Evolutionary conservation across 2,888 invertebrate species (phyloP).

Genomic region (Tetropium fuscum): DNA sequence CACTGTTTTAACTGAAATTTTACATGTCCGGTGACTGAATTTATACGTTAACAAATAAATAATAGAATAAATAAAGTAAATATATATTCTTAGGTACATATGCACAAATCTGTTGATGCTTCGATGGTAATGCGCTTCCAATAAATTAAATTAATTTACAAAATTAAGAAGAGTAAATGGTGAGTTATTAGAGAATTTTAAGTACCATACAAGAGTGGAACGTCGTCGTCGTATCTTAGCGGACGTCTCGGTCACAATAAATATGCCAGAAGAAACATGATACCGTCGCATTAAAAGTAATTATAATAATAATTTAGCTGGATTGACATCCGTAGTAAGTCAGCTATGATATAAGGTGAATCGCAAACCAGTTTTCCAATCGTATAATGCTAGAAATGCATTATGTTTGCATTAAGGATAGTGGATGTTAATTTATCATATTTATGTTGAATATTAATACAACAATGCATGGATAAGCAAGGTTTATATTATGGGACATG

Average conservation of each 20-base stretch:
- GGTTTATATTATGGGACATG: neutral
- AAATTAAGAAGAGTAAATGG: conserved; percentile 38
- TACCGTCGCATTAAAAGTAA: conserved; percentile 63
- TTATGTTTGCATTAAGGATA: conserved; percentile 24
- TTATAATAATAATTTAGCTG: conserved; percentile 63
- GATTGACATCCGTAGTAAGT: conserved; percentile 55
- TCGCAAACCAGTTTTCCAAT: conserved; percentile 42
- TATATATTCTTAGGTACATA: too few relatives aligned
- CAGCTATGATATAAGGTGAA: conserved; percentile 55
- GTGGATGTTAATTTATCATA: conserved; percentile 35
- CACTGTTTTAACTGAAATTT: too few relatives aligned
- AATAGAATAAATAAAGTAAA: too few relatives aligned
- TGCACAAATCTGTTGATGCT: too few relatives aligned
- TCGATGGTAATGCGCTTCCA: too few relatives aligned
- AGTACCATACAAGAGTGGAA: conserved; percentile 47
- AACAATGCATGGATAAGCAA: conserved; percentile 20
- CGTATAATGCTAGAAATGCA: conserved; percentile 37
- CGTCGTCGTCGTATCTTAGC: conserved; percentile 49
- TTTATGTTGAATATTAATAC: conserved; percentile 23
- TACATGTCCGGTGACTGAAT: too few relatives aligned
- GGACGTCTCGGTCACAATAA: conserved; percentile 55
- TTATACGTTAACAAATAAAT: too few relatives aligned
- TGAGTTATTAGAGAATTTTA: conserved; percentile 47
- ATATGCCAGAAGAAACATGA: conserved; percentile 62
- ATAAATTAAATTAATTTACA: conserved; percentile 6